Evolutionary conservation across 2,888 invertebrate genomes (phyloP).

Genomic region (Unio delphinus): DNA sequence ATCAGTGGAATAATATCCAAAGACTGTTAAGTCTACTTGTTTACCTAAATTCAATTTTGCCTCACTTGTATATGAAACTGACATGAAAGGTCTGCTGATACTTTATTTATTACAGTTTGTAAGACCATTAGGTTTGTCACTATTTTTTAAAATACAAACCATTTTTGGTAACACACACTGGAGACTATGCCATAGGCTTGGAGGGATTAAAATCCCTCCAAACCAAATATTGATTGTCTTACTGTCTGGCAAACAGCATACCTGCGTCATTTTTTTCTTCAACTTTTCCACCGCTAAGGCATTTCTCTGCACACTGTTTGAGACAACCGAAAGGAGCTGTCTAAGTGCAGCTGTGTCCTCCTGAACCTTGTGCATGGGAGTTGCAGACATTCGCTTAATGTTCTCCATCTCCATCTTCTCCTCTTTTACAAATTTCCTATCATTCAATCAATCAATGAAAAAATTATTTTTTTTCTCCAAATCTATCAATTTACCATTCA

Average conservation of each 20-base stretch:
- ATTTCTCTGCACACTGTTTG: slow-evolving; percentile 78
- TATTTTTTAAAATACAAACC: too few species aligned
- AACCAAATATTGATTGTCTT: too few species aligned
- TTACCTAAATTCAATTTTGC: too few species aligned
- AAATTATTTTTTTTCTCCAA: background rate
- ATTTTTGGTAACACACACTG: too few species aligned
- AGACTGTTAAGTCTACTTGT: too few species aligned
- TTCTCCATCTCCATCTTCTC: slow-evolving; percentile 88
- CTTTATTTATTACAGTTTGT: too few species aligned
- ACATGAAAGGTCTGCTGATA: too few species aligned
- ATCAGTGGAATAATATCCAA: too few species aligned
- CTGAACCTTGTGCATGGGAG: slow-evolving; percentile 78
- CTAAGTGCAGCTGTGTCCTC: slow-evolving; percentile 78
- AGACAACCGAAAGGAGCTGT: slow-evolving; percentile 77
- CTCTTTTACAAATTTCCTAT: slow-evolving; percentile 83
- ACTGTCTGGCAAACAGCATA: slow-evolving; percentile 45
- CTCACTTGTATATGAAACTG: too few species aligned
- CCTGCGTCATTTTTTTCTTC: slow-evolving; percentile 82
- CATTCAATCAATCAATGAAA: slow-evolving; percentile 17
- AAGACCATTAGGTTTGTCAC: too few species aligned
- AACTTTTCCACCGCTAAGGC: slow-evolving; percentile 78
- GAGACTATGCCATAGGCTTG: too few species aligned
- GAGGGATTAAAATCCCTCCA: too few species aligned
- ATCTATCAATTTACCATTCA: background rate
- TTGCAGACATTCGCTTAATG: slow-evolving; percentile 81